Base-by-base conservation (phyloP, 1,140 invertebrate species). In the Brachionus koreanus region DNA sequence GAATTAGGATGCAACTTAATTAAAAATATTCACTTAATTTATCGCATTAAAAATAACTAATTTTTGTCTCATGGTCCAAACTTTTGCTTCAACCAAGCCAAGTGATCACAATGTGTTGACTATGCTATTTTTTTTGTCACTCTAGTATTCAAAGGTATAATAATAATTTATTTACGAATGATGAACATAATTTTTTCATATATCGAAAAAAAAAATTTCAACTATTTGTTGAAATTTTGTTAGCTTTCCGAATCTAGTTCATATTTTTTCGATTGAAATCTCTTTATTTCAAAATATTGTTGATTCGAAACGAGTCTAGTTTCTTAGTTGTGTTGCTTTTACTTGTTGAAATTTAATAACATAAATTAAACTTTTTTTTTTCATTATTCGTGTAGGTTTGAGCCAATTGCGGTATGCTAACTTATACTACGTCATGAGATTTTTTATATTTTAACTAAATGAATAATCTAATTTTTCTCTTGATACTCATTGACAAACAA, bases 321-420 rank as follows among this genome's bases (percentile, higher is more conserved):
- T 57, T 57, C 49, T 57, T 57, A 57, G 16, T 57, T 19, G 49
- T 19, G 49, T 57, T 57, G n/a, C 19, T 52, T 57, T 57, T 57
- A 57, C 16, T 57, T 57, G n/a, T 57, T 57, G 49, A 57, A 57
- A 57, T 57, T 57, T 57, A 57, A 57, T 57, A 57, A 57, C 49
- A 57, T 57, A 57, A 57, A 57, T 57, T 57, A 57, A 57, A 57
- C 49, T 57, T 57, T 57, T 52, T 52, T 52, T 57, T 57, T 49
- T 46, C 4, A n/a, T 49, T 49, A 57, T 57, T 57, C 49, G 16
- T 57, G n/a, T 57, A 57, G 49, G 49, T 23, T 57, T 57, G 3
- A 57, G 16, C 49, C 49, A 57, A 57, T 23, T 9, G 49, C 49
- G 49, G 49, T 57, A 57, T 57, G 49, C 49, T 57, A 57, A 57